Evolutionary conservation across 2,113 vertebrate species (phyloP).

Genomic region (Archilochus colubris): DNA sequence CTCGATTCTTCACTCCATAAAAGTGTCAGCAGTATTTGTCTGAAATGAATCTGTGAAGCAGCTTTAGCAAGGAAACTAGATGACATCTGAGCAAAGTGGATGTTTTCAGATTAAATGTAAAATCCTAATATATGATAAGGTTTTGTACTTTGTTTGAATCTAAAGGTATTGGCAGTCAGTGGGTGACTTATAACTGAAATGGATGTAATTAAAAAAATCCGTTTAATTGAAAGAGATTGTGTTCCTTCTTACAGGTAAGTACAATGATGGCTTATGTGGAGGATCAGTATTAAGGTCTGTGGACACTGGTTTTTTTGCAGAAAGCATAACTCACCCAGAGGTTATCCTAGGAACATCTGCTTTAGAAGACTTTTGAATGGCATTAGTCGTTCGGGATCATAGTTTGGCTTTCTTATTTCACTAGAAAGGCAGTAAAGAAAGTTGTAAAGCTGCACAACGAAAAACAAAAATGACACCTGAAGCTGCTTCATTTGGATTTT

Average conservation of each 20-base stretch:
- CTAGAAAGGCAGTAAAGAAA: neutral
- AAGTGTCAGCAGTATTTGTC: neutral
- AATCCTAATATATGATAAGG: neutral
- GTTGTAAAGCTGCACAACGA: neutral
- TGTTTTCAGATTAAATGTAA: neutral
- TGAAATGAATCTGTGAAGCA: neutral
- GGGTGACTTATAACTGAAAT: neutral
- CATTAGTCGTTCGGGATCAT: neutral
- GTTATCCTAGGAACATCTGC: neutral
- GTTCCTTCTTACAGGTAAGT: neutral
- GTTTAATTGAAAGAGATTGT: neutral
- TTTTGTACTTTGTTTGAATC: neutral
- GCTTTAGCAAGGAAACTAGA: neutral
- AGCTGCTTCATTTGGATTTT: neutral
- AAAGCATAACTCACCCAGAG: neutral
- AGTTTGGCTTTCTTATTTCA: neutral
- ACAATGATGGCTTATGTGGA: neutral
- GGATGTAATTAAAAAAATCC: neutral
- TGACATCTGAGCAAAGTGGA: neutral
- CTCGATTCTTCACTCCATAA: neutral
- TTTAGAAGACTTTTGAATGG: neutral
- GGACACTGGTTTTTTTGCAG: neutral
- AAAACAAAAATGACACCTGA: neutral
- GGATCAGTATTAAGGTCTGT: neutral
- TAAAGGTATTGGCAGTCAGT: neutral